These are phyloP conservation scores for Chinchilla lanigera DNA, from an alignment of 2,113 vertebrate species.

Conservation along the genomic window DNA sequence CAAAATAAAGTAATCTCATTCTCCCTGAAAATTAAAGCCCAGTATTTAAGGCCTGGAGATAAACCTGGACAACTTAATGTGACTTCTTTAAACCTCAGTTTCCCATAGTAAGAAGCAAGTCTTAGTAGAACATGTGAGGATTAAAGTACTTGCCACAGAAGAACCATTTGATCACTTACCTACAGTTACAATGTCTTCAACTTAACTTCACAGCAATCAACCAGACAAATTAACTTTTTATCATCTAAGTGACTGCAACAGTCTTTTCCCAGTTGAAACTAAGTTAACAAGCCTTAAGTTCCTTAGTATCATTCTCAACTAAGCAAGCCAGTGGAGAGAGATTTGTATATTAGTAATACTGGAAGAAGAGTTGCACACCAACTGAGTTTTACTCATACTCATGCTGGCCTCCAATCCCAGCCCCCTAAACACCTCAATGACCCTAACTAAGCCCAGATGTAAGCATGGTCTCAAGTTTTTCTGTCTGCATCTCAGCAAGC, in stretches of 20 bases:
- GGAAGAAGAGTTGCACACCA: background rate
- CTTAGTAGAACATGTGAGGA: background rate
- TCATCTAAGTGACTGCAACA: background rate
- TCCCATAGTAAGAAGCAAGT: background rate
- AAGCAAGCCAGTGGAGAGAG: background rate
- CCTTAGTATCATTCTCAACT: background rate
- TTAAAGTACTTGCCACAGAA: slow-evolving; percentile 18
- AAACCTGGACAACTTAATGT: slow-evolving; percentile 18
- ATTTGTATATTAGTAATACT: background rate
- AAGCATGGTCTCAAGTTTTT: background rate
- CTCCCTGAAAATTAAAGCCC: slow-evolving; percentile 11
- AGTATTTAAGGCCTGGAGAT: background rate
- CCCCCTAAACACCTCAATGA: background rate
- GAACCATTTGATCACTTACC: background rate
- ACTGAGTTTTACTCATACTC: slow-evolving; percentile 4
- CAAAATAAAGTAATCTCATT: slow-evolving; percentile 23
- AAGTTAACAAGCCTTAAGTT: slow-evolving; percentile 10
- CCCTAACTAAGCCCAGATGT: background rate
- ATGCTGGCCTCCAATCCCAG: background rate
- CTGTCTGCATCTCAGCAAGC: background rate
- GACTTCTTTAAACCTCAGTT: slow-evolving; percentile 45
- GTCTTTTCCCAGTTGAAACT: slow-evolving; percentile 35
- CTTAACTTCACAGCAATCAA: slow-evolving; percentile 3
- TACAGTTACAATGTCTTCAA: background rate
- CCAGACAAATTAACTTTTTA: background rate